phyloP scores from a whole-genome alignment of 30 jellyfish, hydroid and myxozoan species.

The Hydra vulgaris region DNA sequence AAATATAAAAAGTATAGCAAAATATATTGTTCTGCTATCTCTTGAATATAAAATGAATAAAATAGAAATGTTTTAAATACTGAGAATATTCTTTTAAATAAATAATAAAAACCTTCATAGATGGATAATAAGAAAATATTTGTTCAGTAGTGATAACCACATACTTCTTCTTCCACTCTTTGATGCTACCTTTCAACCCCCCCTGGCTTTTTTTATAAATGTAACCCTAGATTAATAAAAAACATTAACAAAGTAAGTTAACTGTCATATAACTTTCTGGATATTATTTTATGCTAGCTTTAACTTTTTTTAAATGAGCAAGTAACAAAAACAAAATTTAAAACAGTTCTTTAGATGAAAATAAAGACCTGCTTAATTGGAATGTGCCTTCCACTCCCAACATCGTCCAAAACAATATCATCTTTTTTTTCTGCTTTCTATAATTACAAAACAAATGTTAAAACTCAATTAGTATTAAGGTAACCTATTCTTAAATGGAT shows the following conservation, averaged over 20 bases:
- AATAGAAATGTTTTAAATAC: too few species aligned
- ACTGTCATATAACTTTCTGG: too few species aligned
- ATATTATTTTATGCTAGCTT: too few species aligned
- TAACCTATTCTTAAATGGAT: too few species aligned
- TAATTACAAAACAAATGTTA: neutral
- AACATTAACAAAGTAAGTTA: too few species aligned
- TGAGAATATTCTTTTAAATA: too few species aligned
- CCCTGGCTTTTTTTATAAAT: conserved; percentile 67
- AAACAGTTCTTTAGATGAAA: neutral
- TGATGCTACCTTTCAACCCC: conserved; percentile 37
- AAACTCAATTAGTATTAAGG: too few species aligned
- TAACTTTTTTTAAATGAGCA: too few species aligned
- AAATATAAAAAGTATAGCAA: too few species aligned
- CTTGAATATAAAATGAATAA: too few species aligned
- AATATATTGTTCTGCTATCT: too few species aligned
- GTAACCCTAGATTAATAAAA: conserved; percentile 61
- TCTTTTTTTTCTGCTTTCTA: conserved; percentile 67
- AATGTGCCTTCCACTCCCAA: conserved; percentile 94
- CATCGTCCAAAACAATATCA: conserved; percentile 72
- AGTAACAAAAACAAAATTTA: neutral
- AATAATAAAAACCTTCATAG: conserved; percentile 62
- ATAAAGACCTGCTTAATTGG: conserved; percentile 57
- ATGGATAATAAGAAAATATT: conserved; percentile 69
- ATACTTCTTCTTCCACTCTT: conserved; percentile 93
- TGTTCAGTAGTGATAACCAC: conserved; percentile 72